phyloP scores from a whole-genome alignment of 2,797 vertebrate genomes.

The Arrhamphus sclerolepis region DNA sequence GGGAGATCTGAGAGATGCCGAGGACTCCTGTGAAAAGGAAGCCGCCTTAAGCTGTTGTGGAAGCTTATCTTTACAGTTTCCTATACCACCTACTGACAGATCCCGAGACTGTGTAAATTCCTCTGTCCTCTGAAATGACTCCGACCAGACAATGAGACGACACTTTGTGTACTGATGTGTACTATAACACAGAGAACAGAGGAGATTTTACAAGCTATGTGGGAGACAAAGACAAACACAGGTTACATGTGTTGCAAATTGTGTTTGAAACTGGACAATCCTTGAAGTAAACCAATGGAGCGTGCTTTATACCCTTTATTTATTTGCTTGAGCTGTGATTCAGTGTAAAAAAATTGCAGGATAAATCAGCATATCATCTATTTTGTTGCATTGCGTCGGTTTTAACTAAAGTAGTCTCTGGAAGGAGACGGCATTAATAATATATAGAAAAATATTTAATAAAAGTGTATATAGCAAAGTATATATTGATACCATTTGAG shows the following conservation, averaged over 20 bases:
- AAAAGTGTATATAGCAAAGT: not conserved
- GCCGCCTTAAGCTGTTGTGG: constrained; percentile 62
- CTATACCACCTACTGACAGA: constrained; percentile 76
- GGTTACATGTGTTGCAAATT: constrained; percentile 49
- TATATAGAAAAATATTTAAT: not conserved
- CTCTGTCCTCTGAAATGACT: constrained; percentile 69
- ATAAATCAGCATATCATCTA: constrained; percentile 12
- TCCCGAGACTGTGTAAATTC: constrained; percentile 76
- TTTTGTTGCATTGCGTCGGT: constrained; percentile 4
- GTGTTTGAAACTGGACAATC: constrained; percentile 57
- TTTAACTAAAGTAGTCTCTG: not conserved
- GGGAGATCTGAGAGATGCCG: constrained; percentile 74
- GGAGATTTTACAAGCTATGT: constrained; percentile 74
- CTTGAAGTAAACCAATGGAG: constrained; percentile 53
- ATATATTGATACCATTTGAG: constrained; percentile 6
- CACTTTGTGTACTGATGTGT: constrained; percentile 72
- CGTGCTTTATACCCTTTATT: constrained; percentile 15
- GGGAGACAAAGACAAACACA: constrained; percentile 72
- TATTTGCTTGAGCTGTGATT: constrained; percentile 17
- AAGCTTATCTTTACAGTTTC: constrained; percentile 81
- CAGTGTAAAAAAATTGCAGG: constrained; percentile 12
- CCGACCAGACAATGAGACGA: constrained; percentile 77
- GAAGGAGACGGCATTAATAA: no score
- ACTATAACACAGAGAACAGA: constrained; percentile 68
- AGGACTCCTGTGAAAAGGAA: constrained; percentile 72